phyloP scores from a whole-genome alignment of 2,797 vertebrate genomes.

The Phrynocephalus vlangalii region DNA sequence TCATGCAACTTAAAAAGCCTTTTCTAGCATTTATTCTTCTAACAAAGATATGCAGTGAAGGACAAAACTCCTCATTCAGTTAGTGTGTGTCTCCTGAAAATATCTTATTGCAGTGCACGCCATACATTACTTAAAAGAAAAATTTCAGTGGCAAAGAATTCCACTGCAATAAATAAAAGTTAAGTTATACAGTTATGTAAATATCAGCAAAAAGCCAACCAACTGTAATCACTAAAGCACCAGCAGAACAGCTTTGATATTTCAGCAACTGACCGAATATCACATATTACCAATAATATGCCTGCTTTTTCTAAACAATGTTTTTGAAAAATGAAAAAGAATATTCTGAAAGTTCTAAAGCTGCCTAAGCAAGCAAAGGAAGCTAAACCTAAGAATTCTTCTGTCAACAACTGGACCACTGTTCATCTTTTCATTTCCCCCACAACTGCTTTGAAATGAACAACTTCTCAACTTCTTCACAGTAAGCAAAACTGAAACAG shows the following conservation, averaged over 20 bases:
- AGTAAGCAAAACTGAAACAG: background rate
- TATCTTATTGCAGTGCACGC: background rate
- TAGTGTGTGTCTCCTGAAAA: background rate
- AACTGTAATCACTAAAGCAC: background rate
- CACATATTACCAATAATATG: background rate
- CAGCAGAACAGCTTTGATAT: background rate
- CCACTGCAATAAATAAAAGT: background rate
- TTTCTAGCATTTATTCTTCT: background rate
- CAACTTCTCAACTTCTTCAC: background rate
- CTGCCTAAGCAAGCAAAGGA: background rate
- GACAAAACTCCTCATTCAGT: background rate
- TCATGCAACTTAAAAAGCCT: background rate
- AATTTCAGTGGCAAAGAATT: background rate
- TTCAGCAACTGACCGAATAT: background rate
- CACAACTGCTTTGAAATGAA: background rate
- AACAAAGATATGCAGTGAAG: background rate
- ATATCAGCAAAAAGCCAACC: background rate
- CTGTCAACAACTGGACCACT: conserved; percentile 13
- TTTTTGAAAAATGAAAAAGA: background rate
- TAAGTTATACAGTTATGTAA: background rate
- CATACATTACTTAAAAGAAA: background rate
- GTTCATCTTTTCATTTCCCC: background rate
- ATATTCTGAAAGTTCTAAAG: background rate
- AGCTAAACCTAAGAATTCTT: conserved; percentile 19
- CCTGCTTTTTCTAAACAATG: background rate